Percentiles rank a stretch among this genome's conserved stretches.
These are phyloP conservation scores for Agrilus cyanescens DNA, from an alignment of 2,888 invertebrate species.

Conservation along the genomic window DNA sequence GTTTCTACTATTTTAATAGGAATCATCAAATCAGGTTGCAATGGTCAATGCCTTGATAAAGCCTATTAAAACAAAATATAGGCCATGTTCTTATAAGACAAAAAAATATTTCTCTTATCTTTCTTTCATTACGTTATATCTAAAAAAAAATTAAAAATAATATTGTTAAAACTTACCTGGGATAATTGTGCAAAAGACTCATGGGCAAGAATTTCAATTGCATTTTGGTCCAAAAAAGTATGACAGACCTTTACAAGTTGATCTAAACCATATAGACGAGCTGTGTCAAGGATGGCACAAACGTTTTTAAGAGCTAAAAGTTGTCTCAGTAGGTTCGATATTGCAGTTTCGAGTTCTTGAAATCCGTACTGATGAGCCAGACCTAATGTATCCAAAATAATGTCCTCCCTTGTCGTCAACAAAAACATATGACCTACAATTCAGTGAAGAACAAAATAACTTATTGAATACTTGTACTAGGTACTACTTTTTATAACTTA, in stretches of 20 bases:
- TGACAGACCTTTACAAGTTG: conserved; percentile 69
- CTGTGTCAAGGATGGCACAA: conserved; percentile 89
- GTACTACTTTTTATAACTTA: conserved; percentile 19
- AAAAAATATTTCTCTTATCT: no score
- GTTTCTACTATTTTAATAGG: no score
- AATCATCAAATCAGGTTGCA: no score
- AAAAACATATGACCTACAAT: conserved; percentile 52
- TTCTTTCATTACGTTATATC: no score
- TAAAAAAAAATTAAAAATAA: no score
- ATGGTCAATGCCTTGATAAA: no score
- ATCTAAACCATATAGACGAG: conserved; percentile 59
- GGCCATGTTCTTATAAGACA: no score
- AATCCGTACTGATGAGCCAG: conserved; percentile 95
- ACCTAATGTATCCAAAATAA: conserved; percentile 61
- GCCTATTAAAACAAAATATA: no score
- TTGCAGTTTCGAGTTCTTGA: conserved; percentile 76
- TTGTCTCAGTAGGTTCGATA: conserved; percentile 86
- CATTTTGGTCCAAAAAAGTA: conserved; percentile 83
- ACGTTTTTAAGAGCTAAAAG: conserved; percentile 81
- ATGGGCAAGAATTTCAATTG: conserved; percentile 69
- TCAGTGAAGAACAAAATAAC: conserved; percentile 1
- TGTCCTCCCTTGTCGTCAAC: conserved; percentile 53
- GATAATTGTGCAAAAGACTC: conserved; percentile 77
- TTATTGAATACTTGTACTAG: neutral
- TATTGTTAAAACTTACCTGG: conserved; percentile 49